phyloP scores from a whole-genome alignment of 2,113 vertebrate species.

The Gavia stellata region DNA sequence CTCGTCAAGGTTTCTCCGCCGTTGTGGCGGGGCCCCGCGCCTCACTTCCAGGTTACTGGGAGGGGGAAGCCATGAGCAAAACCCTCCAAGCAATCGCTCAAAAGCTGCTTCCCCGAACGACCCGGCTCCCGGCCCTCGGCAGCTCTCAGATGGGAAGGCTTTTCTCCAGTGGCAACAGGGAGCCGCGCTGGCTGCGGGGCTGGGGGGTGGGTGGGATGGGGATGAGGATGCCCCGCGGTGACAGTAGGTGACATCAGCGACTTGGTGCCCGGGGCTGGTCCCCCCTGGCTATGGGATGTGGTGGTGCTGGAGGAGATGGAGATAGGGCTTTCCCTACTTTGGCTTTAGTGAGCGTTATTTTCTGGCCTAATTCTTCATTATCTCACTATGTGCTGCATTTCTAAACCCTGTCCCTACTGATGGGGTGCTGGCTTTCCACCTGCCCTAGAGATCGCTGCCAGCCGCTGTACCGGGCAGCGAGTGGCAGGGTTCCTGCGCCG shows the following conservation, averaged over 20 bases:
- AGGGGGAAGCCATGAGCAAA: background rate
- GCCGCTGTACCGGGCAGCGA: fast-evolving
- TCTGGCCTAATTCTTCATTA: background rate
- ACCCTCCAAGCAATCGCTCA: background rate
- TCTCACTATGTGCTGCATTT: background rate
- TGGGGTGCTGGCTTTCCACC: background rate
- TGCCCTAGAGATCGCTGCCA: background rate
- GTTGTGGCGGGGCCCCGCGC: fast-evolving
- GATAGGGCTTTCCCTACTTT: no score
- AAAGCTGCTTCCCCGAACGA: background rate
- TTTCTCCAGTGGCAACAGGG: fast-evolving
- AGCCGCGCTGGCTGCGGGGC: background rate
- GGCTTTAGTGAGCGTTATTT: background rate
- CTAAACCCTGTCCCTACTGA: background rate
- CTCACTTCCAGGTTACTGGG: background rate
- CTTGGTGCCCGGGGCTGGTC: background rate
- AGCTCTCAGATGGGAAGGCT: background rate
- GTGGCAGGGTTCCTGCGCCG: background rate
- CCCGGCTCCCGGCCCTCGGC: background rate
- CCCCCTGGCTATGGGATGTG: background rate
- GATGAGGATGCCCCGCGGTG: background rate
- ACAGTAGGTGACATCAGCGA: background rate
- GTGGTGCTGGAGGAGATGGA: background rate
- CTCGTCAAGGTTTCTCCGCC: fast-evolving
- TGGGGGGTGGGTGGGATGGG: background rate